phyloP scores from a whole-genome alignment of 2,113 vertebrate genomes.

The Gambusia affinis region DNA sequence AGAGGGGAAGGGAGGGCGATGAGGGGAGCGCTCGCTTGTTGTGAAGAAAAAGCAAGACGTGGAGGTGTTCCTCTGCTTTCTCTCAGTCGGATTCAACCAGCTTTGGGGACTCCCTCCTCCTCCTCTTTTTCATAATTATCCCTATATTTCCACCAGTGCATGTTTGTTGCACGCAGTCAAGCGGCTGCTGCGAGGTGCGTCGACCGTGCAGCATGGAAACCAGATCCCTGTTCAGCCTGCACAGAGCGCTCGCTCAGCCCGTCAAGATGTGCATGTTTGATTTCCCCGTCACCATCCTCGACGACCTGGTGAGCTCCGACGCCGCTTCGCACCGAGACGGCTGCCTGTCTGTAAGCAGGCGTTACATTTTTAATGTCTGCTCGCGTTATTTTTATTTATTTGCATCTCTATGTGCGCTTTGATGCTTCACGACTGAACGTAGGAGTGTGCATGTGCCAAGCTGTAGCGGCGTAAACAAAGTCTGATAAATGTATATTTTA shows the following conservation, averaged over 20 bases:
- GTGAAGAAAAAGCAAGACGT: slow-evolving; percentile 12
- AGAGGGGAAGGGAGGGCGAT: slow-evolving; percentile 9
- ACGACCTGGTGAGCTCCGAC: slow-evolving; percentile 84
- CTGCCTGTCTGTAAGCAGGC: background rate
- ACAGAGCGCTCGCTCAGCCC: slow-evolving; percentile 87
- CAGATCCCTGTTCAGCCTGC: slow-evolving; percentile 86
- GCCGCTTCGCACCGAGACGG: background rate
- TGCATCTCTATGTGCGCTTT: background rate
- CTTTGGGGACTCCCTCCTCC: slow-evolving; percentile 17
- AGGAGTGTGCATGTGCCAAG: background rate
- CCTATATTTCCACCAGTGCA: background rate
- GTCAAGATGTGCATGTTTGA: slow-evolving; percentile 89
- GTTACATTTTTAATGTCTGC: background rate
- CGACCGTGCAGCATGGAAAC: slow-evolving; percentile 80
- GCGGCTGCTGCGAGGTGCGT: background rate
- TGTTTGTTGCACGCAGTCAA: background rate
- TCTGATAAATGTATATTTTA: background rate
- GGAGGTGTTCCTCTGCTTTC: slow-evolving; percentile 31
- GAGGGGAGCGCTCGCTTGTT: slow-evolving; percentile 11
- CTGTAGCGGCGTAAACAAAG: background rate
- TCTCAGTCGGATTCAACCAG: slow-evolving; percentile 36
- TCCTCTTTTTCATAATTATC: background rate
- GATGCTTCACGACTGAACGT: background rate
- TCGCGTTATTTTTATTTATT: background rate
- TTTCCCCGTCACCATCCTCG: slow-evolving; percentile 84